phyloP scores from a whole-genome alignment of 2,797 vertebrate genomes.

The Rhadinocentrus ornatus region DNA sequence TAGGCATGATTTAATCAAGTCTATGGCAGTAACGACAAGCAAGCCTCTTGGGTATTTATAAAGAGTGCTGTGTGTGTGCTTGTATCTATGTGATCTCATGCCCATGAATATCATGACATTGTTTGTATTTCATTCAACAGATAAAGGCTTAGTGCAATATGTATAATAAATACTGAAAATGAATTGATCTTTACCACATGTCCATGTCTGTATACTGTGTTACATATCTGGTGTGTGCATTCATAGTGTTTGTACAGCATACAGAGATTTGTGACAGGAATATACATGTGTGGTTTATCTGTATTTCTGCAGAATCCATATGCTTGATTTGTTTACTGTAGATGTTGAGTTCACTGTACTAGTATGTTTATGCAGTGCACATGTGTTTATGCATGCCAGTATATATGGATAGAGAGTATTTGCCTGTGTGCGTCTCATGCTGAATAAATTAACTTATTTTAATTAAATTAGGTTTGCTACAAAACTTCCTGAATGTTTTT shows the following conservation, averaged over 20 bases:
- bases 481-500: slow-evolving; percentile 28
- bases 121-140: slow-evolving; percentile 78
- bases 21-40: slow-evolving; percentile 66
- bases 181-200: slow-evolving; percentile 78
- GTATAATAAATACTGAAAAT: slow-evolving; percentile 79
- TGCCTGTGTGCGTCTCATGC: neutral
- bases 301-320: slow-evolving; percentile 55
- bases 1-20: slow-evolving; percentile 79
- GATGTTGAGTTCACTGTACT: slow-evolving; percentile 53
- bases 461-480: slow-evolving; percentile 25
- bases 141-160: slow-evolving; percentile 71
- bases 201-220: slow-evolving; percentile 65
- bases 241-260: slow-evolving; percentile 63
- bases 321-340: slow-evolving; percentile 68
- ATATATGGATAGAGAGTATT: slow-evolving; percentile 26
- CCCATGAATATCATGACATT: slow-evolving; percentile 68
- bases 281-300: slow-evolving; percentile 68
- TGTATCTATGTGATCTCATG: slow-evolving; percentile 70
- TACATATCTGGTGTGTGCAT: slow-evolving; percentile 52
- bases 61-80: slow-evolving; percentile 55
- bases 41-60: slow-evolving; percentile 76
- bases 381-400: slow-evolving; percentile 33
- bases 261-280: slow-evolving; percentile 71
- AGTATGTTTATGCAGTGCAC: slow-evolving; percentile 46
- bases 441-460: slow-evolving; percentile 34